phyloP scores from a whole-genome alignment of 2,113 vertebrate species.

The Oenanthe oenanthe region DNA sequence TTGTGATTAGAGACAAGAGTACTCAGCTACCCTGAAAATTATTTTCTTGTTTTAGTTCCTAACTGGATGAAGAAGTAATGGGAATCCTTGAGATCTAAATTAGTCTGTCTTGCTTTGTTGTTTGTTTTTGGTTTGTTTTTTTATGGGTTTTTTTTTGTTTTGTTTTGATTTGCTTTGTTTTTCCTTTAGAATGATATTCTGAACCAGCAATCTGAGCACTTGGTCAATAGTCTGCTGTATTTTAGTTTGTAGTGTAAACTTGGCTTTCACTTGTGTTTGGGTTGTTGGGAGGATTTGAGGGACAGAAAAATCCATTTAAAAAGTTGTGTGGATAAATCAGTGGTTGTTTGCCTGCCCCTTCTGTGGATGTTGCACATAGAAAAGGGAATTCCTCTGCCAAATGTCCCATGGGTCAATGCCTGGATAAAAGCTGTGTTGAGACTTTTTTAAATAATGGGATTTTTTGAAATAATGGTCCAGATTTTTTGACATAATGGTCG shows the following conservation, averaged over 20 bases:
- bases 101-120: not conserved
- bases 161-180: not conserved
- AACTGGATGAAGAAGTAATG: not conserved
- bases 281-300: not conserved
- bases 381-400: not conserved
- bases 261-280: not conserved
- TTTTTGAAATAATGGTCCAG: fast-evolving
- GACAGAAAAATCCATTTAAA: not conserved
- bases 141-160: not conserved
- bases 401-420: not conserved
- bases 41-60: not conserved
- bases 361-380: not conserved
- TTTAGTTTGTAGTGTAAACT: not conserved
- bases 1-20: not conserved
- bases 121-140: too few relatives aligned
- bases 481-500: not conserved
- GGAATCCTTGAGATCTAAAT: not conserved
- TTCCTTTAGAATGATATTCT: not conserved
- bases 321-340: not conserved
- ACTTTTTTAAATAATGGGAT: not conserved
- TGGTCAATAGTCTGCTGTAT: not conserved
- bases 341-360: not conserved
- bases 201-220: not conserved
- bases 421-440: not conserved
- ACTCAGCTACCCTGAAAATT: not conserved